Base-by-base conservation (phyloP, 2,113 vertebrate species). In the Datnioides undecimradiatus region DNA sequence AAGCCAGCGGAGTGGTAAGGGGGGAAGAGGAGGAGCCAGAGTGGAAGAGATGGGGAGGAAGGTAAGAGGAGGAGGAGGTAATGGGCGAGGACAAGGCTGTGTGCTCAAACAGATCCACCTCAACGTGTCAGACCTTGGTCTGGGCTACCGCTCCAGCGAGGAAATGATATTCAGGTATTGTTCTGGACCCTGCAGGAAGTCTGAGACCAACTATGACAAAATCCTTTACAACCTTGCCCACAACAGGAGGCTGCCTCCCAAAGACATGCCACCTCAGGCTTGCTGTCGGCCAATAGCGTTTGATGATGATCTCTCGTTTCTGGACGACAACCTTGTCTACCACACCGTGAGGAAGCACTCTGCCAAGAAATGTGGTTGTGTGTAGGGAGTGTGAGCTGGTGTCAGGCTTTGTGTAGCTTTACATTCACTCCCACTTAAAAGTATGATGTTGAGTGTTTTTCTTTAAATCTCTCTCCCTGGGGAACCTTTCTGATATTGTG, bases 101-200 rank as follows among this genome's bases (percentile, higher is more conserved):
- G 94, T 95, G 88, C 94, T 99, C 70, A 96, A 95, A 51, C 95
- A 97, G 78, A 94, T 99, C 76, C 97, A 98, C 83, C 94, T 99
- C 86, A 99, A 98, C 0, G 97, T 98, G 83, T 95, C 97, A 2
- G 97, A 99, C 92, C 94, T 99, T 84, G 97, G 96, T 54, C 88
- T 99, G 93, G 97, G 97, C 85, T 98, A 98, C 0, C 95, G 94
- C 93, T 98, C 97, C 90, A 95, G 96, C 82, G 97, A 99, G 90
- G 97, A 98, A 76, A 95, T 99, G 49, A 96, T 98, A 84, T 99
- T 98, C 90, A 95, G 94, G 73, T 99, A 98, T 90, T 99, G 97
- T 92, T 97, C 97, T 0, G 97, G 97, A 70, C 96, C 96, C 59
- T 99, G 97, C 52, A 96, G 95, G n/a, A 95, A 95, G 60, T 96